Conservation (phyloP, 2,113 vertebrate species). For the Syngnathus typhle region DNA sequence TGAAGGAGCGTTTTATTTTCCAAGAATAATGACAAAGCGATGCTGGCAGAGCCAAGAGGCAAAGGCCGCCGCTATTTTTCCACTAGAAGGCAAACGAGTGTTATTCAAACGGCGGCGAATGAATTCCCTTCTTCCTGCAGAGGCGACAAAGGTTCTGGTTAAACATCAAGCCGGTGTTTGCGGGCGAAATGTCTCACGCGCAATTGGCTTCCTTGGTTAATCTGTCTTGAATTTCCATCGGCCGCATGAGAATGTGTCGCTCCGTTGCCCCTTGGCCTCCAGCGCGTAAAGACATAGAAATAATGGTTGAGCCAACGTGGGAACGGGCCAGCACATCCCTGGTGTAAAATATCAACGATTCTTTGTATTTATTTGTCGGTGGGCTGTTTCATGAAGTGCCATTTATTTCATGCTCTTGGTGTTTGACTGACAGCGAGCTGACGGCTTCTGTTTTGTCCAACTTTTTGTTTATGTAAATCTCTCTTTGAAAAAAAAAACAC, state of each 20-base stretch:
- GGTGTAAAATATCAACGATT: constrained; percentile 61
- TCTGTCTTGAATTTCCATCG: constrained; percentile 59
- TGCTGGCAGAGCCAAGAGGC: constrained; percentile 17
- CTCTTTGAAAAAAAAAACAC: background rate
- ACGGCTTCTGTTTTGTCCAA: constrained; percentile 17
- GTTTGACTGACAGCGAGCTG: constrained; percentile 35
- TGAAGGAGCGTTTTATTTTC: constrained; percentile 7
- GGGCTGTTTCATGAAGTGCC: constrained; percentile 52
- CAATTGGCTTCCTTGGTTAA: constrained; percentile 56
- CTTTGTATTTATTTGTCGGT: constrained; percentile 68
- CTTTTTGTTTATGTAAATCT: constrained; percentile 9
- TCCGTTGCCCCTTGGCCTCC: constrained; percentile 49
- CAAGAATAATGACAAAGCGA: constrained; percentile 23
- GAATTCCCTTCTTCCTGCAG: constrained; percentile 27
- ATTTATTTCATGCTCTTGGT: constrained; percentile 44
- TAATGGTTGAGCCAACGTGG: constrained; percentile 39
- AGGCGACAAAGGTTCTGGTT: constrained; percentile 45
- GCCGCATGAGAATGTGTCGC: constrained; percentile 45
- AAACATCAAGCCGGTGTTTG: constrained; percentile 61
- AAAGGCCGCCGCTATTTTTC: constrained; percentile 22
- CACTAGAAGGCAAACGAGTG: constrained; percentile 32
- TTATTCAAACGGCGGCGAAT: constrained; percentile 34
- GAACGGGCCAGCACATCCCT: constrained; percentile 34
- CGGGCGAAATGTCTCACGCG: constrained; percentile 46
- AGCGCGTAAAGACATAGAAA: constrained; percentile 14